Conservation (phyloP, 1,140 invertebrate genomes). For the Laodelphax striatellus region DNA sequence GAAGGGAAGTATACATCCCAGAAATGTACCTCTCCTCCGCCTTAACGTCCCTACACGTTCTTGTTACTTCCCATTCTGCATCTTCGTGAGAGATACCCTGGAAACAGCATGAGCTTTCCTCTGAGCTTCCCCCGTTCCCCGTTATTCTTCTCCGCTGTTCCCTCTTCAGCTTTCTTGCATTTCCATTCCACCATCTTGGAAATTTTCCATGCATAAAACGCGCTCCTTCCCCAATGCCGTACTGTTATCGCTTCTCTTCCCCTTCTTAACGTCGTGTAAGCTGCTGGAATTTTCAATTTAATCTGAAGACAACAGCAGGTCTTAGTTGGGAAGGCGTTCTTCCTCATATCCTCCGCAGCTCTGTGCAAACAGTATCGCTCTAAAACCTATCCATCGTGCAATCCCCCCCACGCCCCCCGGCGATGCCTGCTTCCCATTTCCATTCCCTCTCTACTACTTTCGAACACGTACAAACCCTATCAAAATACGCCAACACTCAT, state of each 20-base stretch:
- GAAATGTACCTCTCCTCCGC: neutral
- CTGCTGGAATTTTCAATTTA: constrained; percentile 11
- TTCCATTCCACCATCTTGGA: constrained; percentile 12
- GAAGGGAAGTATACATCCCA: constrained; percentile 15
- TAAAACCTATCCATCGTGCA: neutral
- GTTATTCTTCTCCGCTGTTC: no score
- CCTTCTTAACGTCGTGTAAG: constrained; percentile 5
- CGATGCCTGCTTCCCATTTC: no score
- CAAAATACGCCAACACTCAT: no score
- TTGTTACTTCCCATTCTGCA: neutral
- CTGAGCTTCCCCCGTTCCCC: neutral
- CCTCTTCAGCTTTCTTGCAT: neutral
- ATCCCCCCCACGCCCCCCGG: neutral
- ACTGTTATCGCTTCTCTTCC: constrained; percentile 1
- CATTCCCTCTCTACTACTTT: no score
- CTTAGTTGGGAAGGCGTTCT: neutral
- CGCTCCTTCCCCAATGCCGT: neutral
- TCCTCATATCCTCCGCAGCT: neutral
- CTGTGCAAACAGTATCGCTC: neutral
- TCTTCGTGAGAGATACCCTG: neutral
- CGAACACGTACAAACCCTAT: no score
- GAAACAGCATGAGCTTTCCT: neutral
- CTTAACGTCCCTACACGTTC: neutral
- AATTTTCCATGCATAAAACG: constrained; percentile 6
- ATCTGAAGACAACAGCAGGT: constrained; percentile 5